Evolutionary conservation across 2,797 vertebrate species (phyloP).

Genomic region (Argyrosomus regius): DNA sequence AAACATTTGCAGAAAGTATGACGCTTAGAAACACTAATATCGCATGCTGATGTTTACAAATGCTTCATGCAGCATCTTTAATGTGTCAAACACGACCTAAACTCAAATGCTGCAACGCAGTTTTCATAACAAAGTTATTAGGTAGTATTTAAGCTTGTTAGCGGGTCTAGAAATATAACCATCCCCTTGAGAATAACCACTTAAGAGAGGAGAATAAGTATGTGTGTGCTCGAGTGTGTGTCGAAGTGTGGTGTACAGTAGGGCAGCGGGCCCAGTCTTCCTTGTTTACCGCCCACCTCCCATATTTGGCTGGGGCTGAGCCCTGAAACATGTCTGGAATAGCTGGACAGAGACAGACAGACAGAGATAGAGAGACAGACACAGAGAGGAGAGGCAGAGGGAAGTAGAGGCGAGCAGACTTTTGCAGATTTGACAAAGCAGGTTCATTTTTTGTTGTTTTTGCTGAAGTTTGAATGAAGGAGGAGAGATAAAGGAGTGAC

Average conservation of each 20-base stretch:
- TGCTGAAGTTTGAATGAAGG: conserved; percentile 14
- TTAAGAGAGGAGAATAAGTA: conserved; percentile 22
- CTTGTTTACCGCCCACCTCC: conserved; percentile 83
- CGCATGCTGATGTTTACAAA: background rate
- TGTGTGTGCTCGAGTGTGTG: conserved; percentile 17
- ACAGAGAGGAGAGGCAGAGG: conserved; percentile 18
- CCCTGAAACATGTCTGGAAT: conserved; percentile 86
- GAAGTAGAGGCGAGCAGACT: conserved; percentile 9
- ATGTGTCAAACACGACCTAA: background rate
- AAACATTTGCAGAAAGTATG: too few relatives aligned
- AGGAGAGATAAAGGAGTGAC: conserved; percentile 33
- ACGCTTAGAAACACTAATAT: background rate
- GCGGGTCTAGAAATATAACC: background rate
- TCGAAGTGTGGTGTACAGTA: conserved; percentile 47
- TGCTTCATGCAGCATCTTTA: background rate
- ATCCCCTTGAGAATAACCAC: conserved; percentile 24
- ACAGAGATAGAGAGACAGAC: conserved; percentile 50
- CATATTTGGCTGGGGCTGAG: conserved; percentile 90
- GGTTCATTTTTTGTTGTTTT: background rate
- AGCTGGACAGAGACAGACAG: conserved; percentile 73
- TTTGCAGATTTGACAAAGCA: background rate
- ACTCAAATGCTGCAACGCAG: background rate
- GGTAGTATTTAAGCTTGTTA: background rate
- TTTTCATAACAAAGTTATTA: background rate
- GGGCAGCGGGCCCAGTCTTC: conserved; percentile 59